Evolutionary conservation across 1,140 invertebrate species (phyloP), one percentile per base, ranked within the genome.

Genomic region (Zaprionus gabonicus): DNA sequence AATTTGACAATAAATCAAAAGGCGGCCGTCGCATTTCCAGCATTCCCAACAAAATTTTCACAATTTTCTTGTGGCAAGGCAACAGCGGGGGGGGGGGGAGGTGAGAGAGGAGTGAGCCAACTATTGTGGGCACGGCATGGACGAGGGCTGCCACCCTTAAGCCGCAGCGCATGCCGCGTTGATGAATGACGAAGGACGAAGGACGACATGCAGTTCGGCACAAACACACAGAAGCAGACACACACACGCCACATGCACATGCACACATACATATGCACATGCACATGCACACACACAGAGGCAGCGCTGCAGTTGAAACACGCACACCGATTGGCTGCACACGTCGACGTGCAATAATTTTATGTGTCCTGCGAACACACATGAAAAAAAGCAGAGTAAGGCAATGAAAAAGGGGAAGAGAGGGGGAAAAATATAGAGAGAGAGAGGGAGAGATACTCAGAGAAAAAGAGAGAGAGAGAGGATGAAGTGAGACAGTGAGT

Each of bases 151-250:
- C 81, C 84, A 88, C 84, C 84, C 84, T 81, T 84, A 87, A 87
- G 85, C 84, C 83, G 69, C 78, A 80, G 74, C 83, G 74, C 84
- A 87, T 58, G 56, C 51, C 71, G 49, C 83, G 71, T 81, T 88
- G 84, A 88, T 88, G 84, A 88, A 88, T 88, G 78, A 88, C 81
- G 78, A 88, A 88, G 84, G 84, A 88, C 76, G 78, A 88, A 78
- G 78, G 81, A 88, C 80, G 84, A 88, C 76, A 82, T 83, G 73
- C 74, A 85, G 72, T 75, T 62, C 71, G 66, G 72, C 66, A 75
- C 53, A 62, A 59, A 63, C 31, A 36, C 65, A 85, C n/a, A n/a
- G n/a, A n/a, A n/a, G n/a, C 75, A 79, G 76, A 71, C 70, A 75
- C 53, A 78, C 81, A 64, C 82, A 71, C 56, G 71, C 66, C 82